These are phyloP conservation scores for Hormiphora californensis DNA, from an alignment of 37 sponge, comb jelly and placozoan species.

Conservation along the genomic window DNA sequence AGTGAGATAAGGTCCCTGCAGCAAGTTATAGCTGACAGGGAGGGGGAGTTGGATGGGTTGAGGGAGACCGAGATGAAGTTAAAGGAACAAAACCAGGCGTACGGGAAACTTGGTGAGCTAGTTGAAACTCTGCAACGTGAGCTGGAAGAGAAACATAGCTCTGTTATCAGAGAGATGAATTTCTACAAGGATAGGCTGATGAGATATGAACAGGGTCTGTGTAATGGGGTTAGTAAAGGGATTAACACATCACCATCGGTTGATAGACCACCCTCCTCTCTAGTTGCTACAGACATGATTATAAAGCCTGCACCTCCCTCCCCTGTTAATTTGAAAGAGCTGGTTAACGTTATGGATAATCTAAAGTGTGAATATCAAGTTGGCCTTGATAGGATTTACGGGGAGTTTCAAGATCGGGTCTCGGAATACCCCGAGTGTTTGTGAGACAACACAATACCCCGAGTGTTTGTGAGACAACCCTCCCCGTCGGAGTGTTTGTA, in stretches of 20 bases:
- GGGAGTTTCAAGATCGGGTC: too few relatives aligned
- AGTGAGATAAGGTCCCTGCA: neutral
- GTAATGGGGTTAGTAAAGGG: neutral
- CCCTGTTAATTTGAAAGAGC: neutral
- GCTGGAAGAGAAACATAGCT: neutral
- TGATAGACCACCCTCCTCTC: neutral
- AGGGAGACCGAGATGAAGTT: neutral
- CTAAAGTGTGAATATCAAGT: neutral
- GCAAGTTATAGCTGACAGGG: neutral
- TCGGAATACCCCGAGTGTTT: too few relatives aligned
- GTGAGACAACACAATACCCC: too few relatives aligned
- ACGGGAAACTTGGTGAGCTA: conserved; percentile 11
- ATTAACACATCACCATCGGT: conserved; percentile 1
- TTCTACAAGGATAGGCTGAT: conserved; percentile 27
- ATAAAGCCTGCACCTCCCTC: neutral
- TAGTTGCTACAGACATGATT: neutral
- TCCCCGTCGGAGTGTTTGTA: too few relatives aligned
- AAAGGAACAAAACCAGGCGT: neutral
- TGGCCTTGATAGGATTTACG: conserved; percentile 9
- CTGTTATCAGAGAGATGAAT: neutral
- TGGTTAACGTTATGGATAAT: conserved; percentile 17
- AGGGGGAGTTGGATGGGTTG: neutral
- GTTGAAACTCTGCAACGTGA: conserved; percentile 11
- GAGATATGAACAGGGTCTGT: conserved; percentile 3
- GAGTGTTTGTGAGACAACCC: too few relatives aligned